Evolutionary conservation across 2,888 invertebrate genomes (phyloP).

Genomic region (Drosophila antonietae): DNA sequence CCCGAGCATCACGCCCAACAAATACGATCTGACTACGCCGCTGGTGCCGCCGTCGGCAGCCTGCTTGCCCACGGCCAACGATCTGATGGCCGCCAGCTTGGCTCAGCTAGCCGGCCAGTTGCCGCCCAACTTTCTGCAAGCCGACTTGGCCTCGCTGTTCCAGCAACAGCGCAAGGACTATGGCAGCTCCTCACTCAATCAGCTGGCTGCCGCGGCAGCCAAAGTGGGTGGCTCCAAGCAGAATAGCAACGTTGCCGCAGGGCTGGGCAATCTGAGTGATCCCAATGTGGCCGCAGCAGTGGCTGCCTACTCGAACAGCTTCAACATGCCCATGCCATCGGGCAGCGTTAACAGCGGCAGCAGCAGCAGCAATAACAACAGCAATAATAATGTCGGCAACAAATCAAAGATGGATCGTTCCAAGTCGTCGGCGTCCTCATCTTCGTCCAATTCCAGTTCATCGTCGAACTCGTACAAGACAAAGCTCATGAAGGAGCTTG

Average conservation of each 20-base stretch:
- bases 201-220: conserved; percentile 83
- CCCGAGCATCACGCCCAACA: conserved; percentile 83
- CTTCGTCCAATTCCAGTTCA: conserved; percentile 80
- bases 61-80: conserved; percentile 79
- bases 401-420: conserved; percentile 81
- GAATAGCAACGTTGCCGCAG: conserved; percentile 21
- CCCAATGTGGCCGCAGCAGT: conserved; percentile 81
- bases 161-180: conserved; percentile 84
- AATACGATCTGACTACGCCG: conserved; percentile 72
- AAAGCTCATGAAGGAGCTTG: conserved; percentile 84
- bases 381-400: conserved; percentile 47
- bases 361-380: conserved; percentile 28
- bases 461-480: conserved; percentile 84
- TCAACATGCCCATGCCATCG: conserved; percentile 75
- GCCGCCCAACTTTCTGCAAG: conserved; percentile 83
- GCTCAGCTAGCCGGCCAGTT: conserved; percentile 83
- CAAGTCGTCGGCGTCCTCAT: conserved; percentile 79
- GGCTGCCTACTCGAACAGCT: conserved; percentile 80
- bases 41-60: conserved; percentile 69
- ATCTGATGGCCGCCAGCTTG: conserved; percentile 84
- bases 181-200: conserved; percentile 82
- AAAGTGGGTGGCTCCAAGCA: conserved; percentile 82
- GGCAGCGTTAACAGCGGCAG: conserved; percentile 36
- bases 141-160: conserved; percentile 82
- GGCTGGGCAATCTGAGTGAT: conserved; percentile 64